These are phyloP conservation scores for Engraulis encrasicolus DNA, from an alignment of 2,113 vertebrate genomes.

Conservation along the genomic window DNA sequence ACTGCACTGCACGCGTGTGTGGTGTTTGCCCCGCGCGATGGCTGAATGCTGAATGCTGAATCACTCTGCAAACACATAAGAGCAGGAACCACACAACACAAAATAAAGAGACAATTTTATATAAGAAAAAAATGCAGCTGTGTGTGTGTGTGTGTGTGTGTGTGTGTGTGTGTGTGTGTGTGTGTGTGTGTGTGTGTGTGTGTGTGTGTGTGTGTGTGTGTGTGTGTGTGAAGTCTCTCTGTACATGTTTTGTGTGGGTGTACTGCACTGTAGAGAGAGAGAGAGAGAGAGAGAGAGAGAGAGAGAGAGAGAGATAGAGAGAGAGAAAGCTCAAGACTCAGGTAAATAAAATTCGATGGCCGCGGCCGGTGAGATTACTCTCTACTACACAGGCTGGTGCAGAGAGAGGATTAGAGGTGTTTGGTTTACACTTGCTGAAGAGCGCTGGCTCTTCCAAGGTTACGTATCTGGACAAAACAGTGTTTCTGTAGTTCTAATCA, in stretches of 20 bases:
- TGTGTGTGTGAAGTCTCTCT: too few species aligned
- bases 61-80: not conserved
- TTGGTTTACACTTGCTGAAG: not conserved
- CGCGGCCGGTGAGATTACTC: not conserved
- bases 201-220: too few species aligned
- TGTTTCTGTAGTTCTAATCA: not conserved
- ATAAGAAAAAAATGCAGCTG: not conserved
- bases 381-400: not conserved
- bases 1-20: too few species aligned
- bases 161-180: too few species aligned
- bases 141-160: not conserved
- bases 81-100: not conserved
- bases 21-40: too few species aligned
- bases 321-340: not conserved
- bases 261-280: too few species aligned
- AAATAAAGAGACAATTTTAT: not conserved
- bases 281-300: too few species aligned
- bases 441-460: not conserved
- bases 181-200: too few species aligned
- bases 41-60: not conserved
- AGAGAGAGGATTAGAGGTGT: not conserved
- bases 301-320: too few species aligned
- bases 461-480: not conserved
- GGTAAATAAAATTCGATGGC: not conserved
- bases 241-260: too few species aligned